These are phyloP conservation scores for Cetoscarus ocellatus DNA, from an alignment of 2,797 vertebrate genomes.

Conservation along the genomic window DNA sequence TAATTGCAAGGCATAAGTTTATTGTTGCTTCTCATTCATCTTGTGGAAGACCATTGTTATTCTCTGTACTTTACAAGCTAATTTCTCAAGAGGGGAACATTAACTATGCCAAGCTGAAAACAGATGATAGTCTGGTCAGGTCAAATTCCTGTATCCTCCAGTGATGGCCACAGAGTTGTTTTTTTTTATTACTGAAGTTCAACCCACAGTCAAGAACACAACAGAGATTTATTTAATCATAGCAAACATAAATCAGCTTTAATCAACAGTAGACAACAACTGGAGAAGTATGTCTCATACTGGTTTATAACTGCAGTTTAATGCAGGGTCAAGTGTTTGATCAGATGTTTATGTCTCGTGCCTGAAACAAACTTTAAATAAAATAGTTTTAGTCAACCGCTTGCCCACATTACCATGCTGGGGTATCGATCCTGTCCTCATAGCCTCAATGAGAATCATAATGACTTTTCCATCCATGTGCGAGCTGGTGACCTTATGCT, in stretches of 20 bases:
- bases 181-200: neutral
- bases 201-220: neutral
- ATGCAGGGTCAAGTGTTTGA: neutral
- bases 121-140: neutral
- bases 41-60: neutral
- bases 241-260: neutral
- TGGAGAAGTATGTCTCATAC: neutral
- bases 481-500: conserved; percentile 32
- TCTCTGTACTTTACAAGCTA: neutral
- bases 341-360: neutral
- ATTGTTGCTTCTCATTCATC: too few relatives aligned
- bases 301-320: neutral
- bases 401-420: conserved; percentile 4
- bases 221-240: neutral
- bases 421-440: conserved; percentile 21
- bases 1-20: too few relatives aligned
- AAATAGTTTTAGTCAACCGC: neutral
- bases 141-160: neutral
- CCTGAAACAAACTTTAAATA: neutral
- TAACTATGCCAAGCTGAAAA: neutral
- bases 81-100: too few relatives aligned
- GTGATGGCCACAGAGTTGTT: neutral
- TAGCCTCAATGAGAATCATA: conserved; percentile 34
- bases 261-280: neutral
- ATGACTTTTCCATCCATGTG: conserved; percentile 50